Percentiles rank a stretch among this genome's conserved stretches.
These are phyloP conservation scores for Aulostomus chinensis DNA, from an alignment of 2,797 vertebrate species.

Conservation along the genomic window DNA sequence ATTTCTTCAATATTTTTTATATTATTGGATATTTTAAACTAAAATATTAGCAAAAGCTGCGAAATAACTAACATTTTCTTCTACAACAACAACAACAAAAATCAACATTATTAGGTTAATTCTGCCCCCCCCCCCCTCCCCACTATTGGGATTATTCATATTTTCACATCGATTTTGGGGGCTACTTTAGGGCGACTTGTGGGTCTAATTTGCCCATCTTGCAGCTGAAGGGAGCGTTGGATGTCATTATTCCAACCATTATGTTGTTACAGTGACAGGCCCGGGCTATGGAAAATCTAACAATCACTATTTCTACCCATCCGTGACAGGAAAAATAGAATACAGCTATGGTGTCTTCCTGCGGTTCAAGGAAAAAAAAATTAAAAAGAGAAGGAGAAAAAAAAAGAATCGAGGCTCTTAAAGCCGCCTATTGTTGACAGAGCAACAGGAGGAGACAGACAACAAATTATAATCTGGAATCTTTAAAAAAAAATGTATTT, in stretches of 20 bases:
- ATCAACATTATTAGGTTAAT: no score
- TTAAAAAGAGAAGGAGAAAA: conserved; percentile 4
- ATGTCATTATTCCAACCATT: conserved; percentile 82
- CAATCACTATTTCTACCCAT: conserved; percentile 74
- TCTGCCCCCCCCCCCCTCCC: no score
- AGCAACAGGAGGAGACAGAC: conserved; percentile 62
- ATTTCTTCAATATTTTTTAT: no score
- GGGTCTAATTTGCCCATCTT: conserved; percentile 65
- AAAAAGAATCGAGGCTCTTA: conserved; percentile 60
- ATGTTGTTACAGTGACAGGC: conserved; percentile 81
- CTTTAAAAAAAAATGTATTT: no score
- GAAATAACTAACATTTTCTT: no score
- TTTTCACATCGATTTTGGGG: conserved; percentile 69
- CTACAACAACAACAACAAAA: no score
- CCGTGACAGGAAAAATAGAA: conserved; percentile 74
- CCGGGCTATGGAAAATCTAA: conserved; percentile 63
- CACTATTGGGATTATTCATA: conserved; percentile 49
- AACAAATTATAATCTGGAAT: conserved; percentile 59
- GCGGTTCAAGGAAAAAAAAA: conserved; percentile 46
- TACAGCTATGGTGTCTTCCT: conserved; percentile 68
- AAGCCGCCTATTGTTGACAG: conserved; percentile 72
- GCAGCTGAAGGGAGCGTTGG: conserved; percentile 64
- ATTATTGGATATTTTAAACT: no score
- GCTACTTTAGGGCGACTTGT: conserved; percentile 53
- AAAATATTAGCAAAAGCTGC: no score